Evolutionary conservation across 30 jellyfish, hydroid and myxozoan genomes (phyloP).

Genomic region (Hydra vulgaris): DNA sequence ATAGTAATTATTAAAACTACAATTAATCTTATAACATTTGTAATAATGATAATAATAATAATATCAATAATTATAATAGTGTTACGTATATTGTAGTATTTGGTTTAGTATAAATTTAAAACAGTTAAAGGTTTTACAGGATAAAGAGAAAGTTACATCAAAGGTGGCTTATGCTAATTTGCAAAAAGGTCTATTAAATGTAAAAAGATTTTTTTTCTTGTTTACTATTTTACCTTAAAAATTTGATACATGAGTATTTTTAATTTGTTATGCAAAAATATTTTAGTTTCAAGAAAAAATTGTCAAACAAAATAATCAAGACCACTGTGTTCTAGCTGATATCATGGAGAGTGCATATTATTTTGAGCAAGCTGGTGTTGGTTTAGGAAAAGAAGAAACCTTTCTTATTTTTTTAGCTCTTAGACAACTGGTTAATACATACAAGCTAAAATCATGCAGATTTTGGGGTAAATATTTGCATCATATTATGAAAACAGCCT

Average conservation of each 20-base stretch:
- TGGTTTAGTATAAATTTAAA: slow-evolving; percentile 1
- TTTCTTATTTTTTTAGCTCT: slow-evolving; percentile 68
- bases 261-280: background rate
- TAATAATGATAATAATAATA: too few relatives aligned
- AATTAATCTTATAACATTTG: too few relatives aligned
- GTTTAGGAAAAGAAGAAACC: slow-evolving; percentile 84
- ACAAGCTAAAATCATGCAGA: slow-evolving; percentile 56
- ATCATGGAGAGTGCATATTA: slow-evolving; percentile 64
- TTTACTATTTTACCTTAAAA: background rate
- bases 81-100: too few relatives aligned
- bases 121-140: slow-evolving; percentile 20
- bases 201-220: too few relatives aligned
- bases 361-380: slow-evolving; percentile 95
- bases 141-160: slow-evolving; percentile 48
- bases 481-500: too few relatives aligned
- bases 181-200: slow-evolving; percentile 61
- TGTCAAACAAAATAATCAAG: too few relatives aligned
- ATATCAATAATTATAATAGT: too few relatives aligned
- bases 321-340: slow-evolving; percentile 56
- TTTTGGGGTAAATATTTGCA: slow-evolving; percentile 97
- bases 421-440: slow-evolving; percentile 73
- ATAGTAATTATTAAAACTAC: too few relatives aligned
- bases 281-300: too few relatives aligned
- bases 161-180: slow-evolving; percentile 64
- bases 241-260: background rate